A percentile compares a stretch with the other conserved stretches of the same genome.
phyloP scores from a whole-genome alignment of 2,888 invertebrate genomes.

The Opisthograptis luteolata region DNA sequence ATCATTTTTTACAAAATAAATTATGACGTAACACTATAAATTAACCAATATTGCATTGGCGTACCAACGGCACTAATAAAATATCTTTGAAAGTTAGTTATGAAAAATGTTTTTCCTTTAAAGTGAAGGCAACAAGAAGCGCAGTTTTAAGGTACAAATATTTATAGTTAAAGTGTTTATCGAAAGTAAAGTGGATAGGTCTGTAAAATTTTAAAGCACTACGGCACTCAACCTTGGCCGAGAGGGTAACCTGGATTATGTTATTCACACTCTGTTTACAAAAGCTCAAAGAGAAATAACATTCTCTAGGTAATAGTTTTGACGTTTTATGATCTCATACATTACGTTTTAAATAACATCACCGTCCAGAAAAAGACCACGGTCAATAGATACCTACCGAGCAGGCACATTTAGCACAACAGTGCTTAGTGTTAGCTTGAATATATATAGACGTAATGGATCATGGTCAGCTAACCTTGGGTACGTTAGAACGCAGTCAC shows the following conservation, averaged over 20 bases:
- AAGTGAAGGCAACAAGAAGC: too few relatives aligned
- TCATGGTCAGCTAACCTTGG: constrained; percentile 45
- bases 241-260: constrained; percentile 58
- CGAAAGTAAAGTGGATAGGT: constrained; percentile 47
- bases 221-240: constrained; percentile 67
- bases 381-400: constrained; percentile 1
- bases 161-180: too few relatives aligned
- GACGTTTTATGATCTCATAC: constrained; percentile 38
- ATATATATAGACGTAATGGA: constrained; percentile 29
- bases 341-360: constrained; percentile 28
- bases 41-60: constrained; percentile 19
- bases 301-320: constrained; percentile 37
- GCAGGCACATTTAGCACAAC: constrained; percentile 11
- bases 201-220: constrained; percentile 52
- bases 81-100: too few relatives aligned
- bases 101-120: too few relatives aligned
- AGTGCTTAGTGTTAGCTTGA: constrained; percentile 16
- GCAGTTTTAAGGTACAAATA: too few relatives aligned
- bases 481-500: constrained; percentile 9
- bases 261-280: constrained; percentile 51
- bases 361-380: constrained; percentile 9
- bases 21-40: too few relatives aligned
- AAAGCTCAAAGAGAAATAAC: constrained; percentile 43
- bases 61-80: constrained; percentile 24
- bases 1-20: constrained; percentile 40